Evolutionary conservation across 2,113 vertebrate genomes (phyloP).

Genomic region (Cervus canadensis): DNA sequence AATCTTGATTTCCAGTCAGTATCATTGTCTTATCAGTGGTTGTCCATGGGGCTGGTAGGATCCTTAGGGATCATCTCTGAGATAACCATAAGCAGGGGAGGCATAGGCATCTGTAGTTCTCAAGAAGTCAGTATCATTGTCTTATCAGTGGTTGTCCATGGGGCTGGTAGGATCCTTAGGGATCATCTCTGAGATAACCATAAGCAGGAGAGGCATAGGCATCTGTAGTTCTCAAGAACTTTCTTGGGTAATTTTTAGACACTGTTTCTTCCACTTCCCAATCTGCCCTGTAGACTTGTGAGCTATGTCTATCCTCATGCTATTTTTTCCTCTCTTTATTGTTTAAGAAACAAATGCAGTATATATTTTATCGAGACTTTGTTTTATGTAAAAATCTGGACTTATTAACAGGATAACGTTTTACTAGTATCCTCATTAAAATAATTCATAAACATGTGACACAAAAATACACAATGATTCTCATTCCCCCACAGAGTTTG

Average conservation of each 20-base stretch:
- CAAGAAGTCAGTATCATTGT: neutral
- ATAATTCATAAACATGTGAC: neutral
- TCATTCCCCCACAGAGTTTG: neutral
- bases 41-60: neutral
- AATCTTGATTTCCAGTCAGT: neutral
- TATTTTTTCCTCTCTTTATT: neutral
- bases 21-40: neutral
- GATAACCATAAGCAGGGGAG: neutral
- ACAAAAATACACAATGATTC: neutral
- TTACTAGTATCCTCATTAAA: neutral
- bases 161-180: neutral
- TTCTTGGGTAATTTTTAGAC: neutral
- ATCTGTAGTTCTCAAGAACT: neutral
- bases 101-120: neutral
- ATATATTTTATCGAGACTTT: neutral
- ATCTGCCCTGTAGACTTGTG: neutral
- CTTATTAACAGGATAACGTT: neutral
- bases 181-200: neutral
- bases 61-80: neutral
- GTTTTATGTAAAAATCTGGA: neutral
- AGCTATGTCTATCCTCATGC: neutral
- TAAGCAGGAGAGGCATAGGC: rapidly evolving
- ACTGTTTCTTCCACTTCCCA: neutral
- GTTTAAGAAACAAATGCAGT: neutral
- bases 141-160: neutral